Evolutionary conservation across 2,888 invertebrate species (phyloP), one percentile per base, ranked within the genome.

Genomic region (Halocaridina rubra): DNA sequence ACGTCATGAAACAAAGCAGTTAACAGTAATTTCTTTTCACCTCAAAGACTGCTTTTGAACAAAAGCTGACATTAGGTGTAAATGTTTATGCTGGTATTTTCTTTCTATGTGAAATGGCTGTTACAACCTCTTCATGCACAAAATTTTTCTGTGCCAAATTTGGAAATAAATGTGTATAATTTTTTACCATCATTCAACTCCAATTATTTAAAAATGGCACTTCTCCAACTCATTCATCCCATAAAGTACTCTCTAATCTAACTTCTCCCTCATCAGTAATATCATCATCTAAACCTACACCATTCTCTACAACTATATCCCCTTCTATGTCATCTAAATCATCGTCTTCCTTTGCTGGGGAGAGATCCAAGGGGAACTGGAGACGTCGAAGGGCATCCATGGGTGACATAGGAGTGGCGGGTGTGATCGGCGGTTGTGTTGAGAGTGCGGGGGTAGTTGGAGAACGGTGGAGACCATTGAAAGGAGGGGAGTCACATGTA

Each of bases 341-440:
- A n/a, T 75, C 75, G 39, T 81, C 81, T 46, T 61, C 64, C 16
- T 33, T 29, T 53, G 75, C 29, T 10, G 85, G 80, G 27, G 81
- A 85, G 27, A 81, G 29, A 67, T 86, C 86, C 24, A 64, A 67
- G 19, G 79, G 87, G 16, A 84, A 19, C 78, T 88, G 88, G 39
- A 88, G 86, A 74, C 86, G 85, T 24, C 80, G 84, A 30, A 88
- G 88, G 32, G 88, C 88, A 76, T 88, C 88, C 71, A 88, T 57
- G 30, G 88, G 88, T 10, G 88, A 88, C 88, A 88, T 88, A 33
- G 88, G 88, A 19, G 88, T 88, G 72, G 79, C 82, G 33, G 88
- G 88, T 22, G 88, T 86, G 10, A 77, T 75, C 22, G 85, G 85
- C 27, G 30, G 27, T 27, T 79, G 76, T 53, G 53, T 69, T 46